These are phyloP conservation scores for Drosophila novamexicana DNA, from an alignment of 1,140 invertebrate genomes.

Conservation along the genomic window DNA sequence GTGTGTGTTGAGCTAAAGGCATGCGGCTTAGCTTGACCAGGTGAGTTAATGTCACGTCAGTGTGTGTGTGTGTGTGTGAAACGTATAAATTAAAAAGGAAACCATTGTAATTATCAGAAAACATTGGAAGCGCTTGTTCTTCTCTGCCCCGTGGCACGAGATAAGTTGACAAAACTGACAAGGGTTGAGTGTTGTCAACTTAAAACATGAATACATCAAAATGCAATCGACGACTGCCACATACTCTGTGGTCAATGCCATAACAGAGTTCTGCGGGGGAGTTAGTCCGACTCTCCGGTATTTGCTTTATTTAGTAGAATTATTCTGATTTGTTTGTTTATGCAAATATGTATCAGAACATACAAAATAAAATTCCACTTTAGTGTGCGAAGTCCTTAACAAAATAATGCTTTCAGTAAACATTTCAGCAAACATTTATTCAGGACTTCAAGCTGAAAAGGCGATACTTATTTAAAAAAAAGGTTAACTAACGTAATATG, in stretches of 20 bases:
- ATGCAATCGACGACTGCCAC: constrained; percentile 1
- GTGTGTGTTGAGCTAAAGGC: constrained; percentile 7
- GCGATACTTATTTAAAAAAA: too few species aligned
- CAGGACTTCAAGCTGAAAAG: too few species aligned
- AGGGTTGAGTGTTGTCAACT: constrained; percentile 38
- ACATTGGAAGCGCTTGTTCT: constrained; percentile 60
- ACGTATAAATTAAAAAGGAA: constrained; percentile 60
- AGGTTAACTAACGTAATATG: too few species aligned
- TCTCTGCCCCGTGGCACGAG: constrained; percentile 39
- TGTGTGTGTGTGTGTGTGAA: constrained; percentile 5
- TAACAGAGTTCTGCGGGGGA: too few species aligned
- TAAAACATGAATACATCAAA: background rate
- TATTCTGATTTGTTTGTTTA: too few species aligned
- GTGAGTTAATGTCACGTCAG: constrained; percentile 22
- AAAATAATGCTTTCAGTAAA: too few species aligned
- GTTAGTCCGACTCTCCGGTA: too few species aligned
- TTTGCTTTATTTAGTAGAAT: too few species aligned
- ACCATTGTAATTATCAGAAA: constrained; percentile 76
- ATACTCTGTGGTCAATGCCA: background rate
- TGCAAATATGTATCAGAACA: too few species aligned
- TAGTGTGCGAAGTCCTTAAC: too few species aligned
- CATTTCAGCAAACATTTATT: too few species aligned
- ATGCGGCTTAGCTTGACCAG: constrained; percentile 28
- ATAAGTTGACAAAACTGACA: constrained; percentile 69
- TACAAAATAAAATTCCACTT: too few species aligned